Evolutionary conservation across 2,797 vertebrate genomes (phyloP).

Genomic region (Cynodonichthys magdalenae): DNA sequence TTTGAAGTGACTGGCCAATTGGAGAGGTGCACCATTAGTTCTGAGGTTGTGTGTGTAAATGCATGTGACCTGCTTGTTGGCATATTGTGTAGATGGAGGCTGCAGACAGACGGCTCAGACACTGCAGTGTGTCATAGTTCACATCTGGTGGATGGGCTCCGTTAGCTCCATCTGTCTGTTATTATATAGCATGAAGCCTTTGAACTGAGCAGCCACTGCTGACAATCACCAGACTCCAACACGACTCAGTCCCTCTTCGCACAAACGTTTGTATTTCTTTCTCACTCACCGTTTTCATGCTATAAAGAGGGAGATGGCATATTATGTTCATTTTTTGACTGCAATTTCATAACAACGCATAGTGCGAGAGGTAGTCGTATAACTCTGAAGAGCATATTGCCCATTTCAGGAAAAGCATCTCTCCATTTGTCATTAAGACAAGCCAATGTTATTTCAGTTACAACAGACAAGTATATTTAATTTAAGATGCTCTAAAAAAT

Average conservation of each 20-base stretch:
- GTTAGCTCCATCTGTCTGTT: conserved; percentile 49
- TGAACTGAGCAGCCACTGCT: conserved; percentile 69
- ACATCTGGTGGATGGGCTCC: conserved; percentile 61
- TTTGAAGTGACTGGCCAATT: conserved; percentile 22
- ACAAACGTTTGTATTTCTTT: conserved; percentile 24
- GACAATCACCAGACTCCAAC: conserved; percentile 69
- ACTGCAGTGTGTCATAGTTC: conserved; percentile 62
- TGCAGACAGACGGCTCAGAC: conserved; percentile 47
- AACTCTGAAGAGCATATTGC: neutral
- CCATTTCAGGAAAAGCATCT: conserved; percentile 6
- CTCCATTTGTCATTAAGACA: neutral
- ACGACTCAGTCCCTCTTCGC: conserved; percentile 21
- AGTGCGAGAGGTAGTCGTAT: neutral
- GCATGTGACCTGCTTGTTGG: conserved; percentile 7
- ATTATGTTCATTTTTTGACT: conserved; percentile 21
- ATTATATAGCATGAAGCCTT: conserved; percentile 62
- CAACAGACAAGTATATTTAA: neutral
- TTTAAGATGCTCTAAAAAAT: neutral
- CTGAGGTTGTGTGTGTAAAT: conserved; percentile 7
- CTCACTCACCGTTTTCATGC: conserved; percentile 28
- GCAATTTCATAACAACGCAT: conserved; percentile 11
- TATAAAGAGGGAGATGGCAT: conserved; percentile 12
- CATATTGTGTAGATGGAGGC: conserved; percentile 41
- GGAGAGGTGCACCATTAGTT: conserved; percentile 17
- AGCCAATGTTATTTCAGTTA: conserved; percentile 7